Percentiles rank a stretch among this genome's conserved stretches.
These are phyloP conservation scores for human (Homo sapiens) DNA, from an alignment of 2,113 vertebrate genomes.

Conservation along the genomic window GRCh38 chr12:85983001-85983500, in stretches of 20 bases:
- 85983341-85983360: neutral
- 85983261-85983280: neutral
- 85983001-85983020: too few relatives aligned
- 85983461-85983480: neutral
- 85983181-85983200: neutral
- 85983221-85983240: neutral
- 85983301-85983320: neutral
- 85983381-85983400: neutral
- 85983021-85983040: neutral
- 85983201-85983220: neutral
- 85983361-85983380: neutral
- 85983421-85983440: neutral
- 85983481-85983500: neutral
- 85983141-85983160: neutral
- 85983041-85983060: neutral
- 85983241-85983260: neutral
- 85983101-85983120: neutral
- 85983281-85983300: neutral
- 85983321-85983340: neutral
- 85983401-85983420: neutral
- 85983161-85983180: neutral
- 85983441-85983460: neutral
- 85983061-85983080: neutral
- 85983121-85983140: neutral
- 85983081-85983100: neutral